These are phyloP conservation scores for Lycocorax pyrrhopterus DNA, from an alignment of 2,113 vertebrate species.

Conservation along the genomic window DNA sequence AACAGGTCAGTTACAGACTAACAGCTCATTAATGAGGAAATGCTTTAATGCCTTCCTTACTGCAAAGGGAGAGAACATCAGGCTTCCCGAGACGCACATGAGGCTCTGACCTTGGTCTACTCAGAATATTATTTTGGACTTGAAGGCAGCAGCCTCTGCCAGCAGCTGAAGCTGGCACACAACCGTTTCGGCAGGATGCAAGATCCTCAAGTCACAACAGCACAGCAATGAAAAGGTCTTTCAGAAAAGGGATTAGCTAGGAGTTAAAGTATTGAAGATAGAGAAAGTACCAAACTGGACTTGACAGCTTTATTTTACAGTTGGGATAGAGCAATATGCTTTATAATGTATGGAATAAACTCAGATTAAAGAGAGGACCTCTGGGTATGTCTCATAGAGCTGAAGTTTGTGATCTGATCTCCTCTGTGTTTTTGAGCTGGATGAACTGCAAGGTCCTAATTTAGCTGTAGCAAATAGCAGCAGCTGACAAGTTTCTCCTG, in stretches of 20 bases:
- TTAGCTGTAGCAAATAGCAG: neutral
- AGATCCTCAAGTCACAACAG: neutral
- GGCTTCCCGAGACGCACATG: neutral
- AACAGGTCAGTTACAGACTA: neutral
- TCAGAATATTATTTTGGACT: neutral
- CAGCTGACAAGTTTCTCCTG: neutral
- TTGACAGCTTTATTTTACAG: neutral
- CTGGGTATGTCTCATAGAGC: neutral
- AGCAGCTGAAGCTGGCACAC: neutral
- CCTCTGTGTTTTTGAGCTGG: neutral
- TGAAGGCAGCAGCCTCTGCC: neutral
- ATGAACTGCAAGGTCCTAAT: neutral
- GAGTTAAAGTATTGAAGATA: neutral
- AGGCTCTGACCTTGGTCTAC: neutral
- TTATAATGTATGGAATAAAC: neutral
- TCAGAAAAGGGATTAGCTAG: neutral
- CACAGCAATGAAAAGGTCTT: neutral
- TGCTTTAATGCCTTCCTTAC: neutral
- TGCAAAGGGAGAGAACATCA: neutral
- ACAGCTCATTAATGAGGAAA: neutral
- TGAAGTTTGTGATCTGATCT: constrained; percentile 9
- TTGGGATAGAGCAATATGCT: neutral
- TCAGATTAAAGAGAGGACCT: neutral
- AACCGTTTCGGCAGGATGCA: neutral
- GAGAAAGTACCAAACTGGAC: neutral